These are phyloP conservation scores for Lagopus muta DNA, from an alignment of 2,113 vertebrate genomes.

Conservation along the genomic window DNA sequence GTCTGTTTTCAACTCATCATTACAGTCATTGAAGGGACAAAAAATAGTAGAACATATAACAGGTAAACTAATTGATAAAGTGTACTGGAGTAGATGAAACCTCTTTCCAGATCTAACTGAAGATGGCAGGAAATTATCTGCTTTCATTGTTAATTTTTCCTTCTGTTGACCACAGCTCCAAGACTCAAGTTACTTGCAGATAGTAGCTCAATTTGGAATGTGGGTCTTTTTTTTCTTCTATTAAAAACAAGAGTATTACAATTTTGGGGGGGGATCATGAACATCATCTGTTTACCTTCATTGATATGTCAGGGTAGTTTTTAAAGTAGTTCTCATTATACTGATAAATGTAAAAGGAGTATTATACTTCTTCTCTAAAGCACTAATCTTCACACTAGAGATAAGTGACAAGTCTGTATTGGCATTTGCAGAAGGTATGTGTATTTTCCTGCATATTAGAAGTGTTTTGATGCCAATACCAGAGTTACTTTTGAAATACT, in stretches of 20 bases:
- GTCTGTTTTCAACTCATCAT: not conserved
- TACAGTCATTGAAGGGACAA: not conserved
- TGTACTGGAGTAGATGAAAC: not conserved
- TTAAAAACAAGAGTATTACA: not conserved
- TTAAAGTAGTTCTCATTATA: not conserved
- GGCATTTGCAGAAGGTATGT: not conserved
- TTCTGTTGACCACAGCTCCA: not conserved
- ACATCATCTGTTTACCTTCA: not conserved
- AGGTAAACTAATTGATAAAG: not conserved
- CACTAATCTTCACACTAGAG: not conserved
- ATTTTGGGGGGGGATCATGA: not conserved
- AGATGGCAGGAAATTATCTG: not conserved
- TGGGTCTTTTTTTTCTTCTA: not conserved
- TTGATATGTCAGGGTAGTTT: not conserved
- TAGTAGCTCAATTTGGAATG: not conserved
- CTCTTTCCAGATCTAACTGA: not conserved
- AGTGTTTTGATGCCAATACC: not conserved
- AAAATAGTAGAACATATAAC: not conserved
- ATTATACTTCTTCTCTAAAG: not conserved
- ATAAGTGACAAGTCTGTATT: not conserved
- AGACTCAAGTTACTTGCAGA: not conserved
- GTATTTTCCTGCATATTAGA: not conserved
- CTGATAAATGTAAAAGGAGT: not conserved
- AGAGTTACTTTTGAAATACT: not conserved
- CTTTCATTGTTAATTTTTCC: slow-evolving; percentile 7